These are phyloP conservation scores for Caenorhabditis uteleia DNA, from an alignment of 2,888 invertebrate genomes.

Conservation along the genomic window DNA sequence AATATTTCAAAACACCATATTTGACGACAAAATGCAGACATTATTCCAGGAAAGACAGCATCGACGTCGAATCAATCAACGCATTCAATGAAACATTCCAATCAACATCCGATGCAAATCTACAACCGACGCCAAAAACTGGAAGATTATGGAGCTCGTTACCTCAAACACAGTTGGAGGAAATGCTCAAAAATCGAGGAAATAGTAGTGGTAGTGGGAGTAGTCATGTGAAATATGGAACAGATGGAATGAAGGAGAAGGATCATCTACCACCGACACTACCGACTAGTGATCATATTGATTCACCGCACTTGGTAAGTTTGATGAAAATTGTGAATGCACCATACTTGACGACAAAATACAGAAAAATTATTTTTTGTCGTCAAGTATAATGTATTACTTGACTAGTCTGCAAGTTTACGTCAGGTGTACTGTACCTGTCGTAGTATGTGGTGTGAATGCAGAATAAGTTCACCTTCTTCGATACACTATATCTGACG, in stretches of 20 bases:
- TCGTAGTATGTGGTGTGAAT: too few relatives aligned
- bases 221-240: constrained; percentile 15
- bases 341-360: too few relatives aligned
- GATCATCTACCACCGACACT: constrained; percentile 3
- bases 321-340: neutral
- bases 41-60: constrained; percentile 17
- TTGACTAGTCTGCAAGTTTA: too few relatives aligned
- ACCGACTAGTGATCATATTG: constrained; percentile 21
- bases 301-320: constrained; percentile 4
- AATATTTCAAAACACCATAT: neutral
- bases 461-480: too few relatives aligned
- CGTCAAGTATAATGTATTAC: too few relatives aligned
- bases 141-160: constrained; percentile 30
- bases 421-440: too few relatives aligned
- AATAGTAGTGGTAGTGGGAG: neutral
- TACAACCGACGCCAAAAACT: constrained; percentile 17
- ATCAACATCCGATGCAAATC: constrained; percentile 5
- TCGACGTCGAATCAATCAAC: constrained; percentile 4
- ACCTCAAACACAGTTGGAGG: constrained; percentile 35
- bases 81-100: constrained; percentile 8
- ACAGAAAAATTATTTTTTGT: too few relatives aligned
- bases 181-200: constrained; percentile 24
- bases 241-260: constrained; percentile 34
- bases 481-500: too few relatives aligned
- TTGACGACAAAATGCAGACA: neutral